These are phyloP conservation scores for Drosophila truncata DNA, from an alignment of 1,140 invertebrate species.

Conservation along the genomic window DNA sequence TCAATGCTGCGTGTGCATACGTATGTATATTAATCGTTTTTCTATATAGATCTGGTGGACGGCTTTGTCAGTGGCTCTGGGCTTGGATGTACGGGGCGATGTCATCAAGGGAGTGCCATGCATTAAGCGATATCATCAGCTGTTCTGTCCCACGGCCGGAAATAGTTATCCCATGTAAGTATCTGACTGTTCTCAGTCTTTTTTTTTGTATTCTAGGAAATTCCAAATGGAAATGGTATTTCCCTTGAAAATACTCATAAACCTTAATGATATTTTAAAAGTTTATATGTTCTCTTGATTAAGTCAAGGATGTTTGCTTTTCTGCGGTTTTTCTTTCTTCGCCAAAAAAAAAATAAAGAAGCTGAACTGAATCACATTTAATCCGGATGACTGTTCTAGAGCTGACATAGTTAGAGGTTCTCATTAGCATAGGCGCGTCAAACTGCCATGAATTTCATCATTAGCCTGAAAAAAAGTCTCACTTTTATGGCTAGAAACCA, in stretches of 20 bases:
- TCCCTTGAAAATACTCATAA: slow-evolving; percentile 19
- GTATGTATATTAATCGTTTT: slow-evolving; percentile 10
- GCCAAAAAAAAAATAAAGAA: not conserved
- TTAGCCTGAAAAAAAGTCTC: slow-evolving; percentile 19
- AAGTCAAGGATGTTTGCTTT: slow-evolving; percentile 42
- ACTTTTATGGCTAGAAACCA: not conserved
- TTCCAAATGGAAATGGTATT: slow-evolving; percentile 25
- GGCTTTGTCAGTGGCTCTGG: slow-evolving; percentile 93
- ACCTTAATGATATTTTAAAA: not conserved
- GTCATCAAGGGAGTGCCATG: slow-evolving; percentile 94
- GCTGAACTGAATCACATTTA: slow-evolving; percentile 42
- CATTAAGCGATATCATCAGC: slow-evolving; percentile 94
- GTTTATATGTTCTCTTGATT: slow-evolving; percentile 11
- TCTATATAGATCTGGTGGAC: slow-evolving; percentile 94
- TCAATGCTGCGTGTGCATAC: slow-evolving; percentile 30
- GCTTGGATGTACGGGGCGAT: slow-evolving; percentile 93
- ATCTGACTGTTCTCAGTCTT: slow-evolving; percentile 16
- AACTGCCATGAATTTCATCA: slow-evolving; percentile 37
- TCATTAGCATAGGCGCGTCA: slow-evolving; percentile 42
- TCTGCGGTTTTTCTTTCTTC: slow-evolving; percentile 39
- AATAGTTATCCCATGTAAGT: slow-evolving; percentile 96
- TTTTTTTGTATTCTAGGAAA: slow-evolving; percentile 21
- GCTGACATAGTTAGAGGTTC: slow-evolving; percentile 18
- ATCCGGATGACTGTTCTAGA: slow-evolving; percentile 41
- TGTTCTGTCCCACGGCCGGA: slow-evolving; percentile 95